Evolutionary conservation across 2,113 vertebrate genomes (phyloP).

Genomic region (Apodemus sylvaticus): DNA sequence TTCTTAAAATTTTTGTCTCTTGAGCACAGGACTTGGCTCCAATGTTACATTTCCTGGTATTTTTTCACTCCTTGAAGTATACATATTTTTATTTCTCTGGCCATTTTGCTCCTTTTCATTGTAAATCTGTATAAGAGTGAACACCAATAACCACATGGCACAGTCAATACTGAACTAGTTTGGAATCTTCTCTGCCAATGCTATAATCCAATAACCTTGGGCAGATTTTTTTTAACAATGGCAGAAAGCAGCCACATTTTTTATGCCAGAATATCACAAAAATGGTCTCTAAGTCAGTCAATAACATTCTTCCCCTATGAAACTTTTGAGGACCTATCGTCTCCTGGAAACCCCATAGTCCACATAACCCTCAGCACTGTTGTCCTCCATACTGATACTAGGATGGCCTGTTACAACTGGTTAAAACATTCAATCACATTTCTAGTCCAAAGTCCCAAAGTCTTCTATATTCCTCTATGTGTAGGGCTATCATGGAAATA

Average conservation of each 20-base stretch:
- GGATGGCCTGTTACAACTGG: background rate
- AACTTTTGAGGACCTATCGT: background rate
- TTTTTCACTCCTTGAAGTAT: background rate
- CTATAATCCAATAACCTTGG: background rate
- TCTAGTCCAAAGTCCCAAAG: background rate
- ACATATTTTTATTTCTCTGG: background rate
- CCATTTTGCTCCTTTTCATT: background rate
- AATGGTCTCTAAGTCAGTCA: background rate
- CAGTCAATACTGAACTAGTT: background rate
- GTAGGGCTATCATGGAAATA: background rate
- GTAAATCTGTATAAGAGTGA: background rate
- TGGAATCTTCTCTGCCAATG: background rate
- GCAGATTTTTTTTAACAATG: background rate
- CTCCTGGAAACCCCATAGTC: background rate
- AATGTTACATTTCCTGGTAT: background rate
- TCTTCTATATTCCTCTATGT: background rate
- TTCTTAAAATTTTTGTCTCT: background rate
- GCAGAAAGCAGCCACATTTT: background rate
- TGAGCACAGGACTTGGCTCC: background rate
- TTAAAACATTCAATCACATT: background rate
- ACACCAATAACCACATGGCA: background rate
- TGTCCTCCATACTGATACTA: background rate
- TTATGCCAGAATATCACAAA: background rate
- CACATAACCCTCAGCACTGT: background rate
- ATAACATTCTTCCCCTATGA: background rate